Evolutionary conservation across 2,888 invertebrate species (phyloP), one percentile per base, ranked within the genome.

Genomic region (Xestia rhomboidea): DNA sequence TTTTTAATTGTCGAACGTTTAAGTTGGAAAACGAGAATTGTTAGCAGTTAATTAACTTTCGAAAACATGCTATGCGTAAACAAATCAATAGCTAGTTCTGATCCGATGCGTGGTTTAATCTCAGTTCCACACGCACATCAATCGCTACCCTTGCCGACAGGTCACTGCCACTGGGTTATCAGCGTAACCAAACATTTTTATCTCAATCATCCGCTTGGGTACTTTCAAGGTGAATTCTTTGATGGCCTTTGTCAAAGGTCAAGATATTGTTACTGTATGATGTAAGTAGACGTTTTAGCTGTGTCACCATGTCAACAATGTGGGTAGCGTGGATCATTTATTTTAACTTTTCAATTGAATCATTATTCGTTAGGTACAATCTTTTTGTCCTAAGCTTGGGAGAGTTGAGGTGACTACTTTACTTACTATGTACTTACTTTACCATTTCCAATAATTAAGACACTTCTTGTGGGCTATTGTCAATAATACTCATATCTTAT

Each of bases 91-190:
- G 15, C 27, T 24, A 44, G 15, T 18, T 49, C n/a, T 67, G 34
- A 79, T 67, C 49, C 3, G 24, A 64, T 3, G 44, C 83, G 10
- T 27, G 71, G 63, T 62, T 79, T 84, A 74, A 81, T 60, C 78
- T 75, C 69, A 11, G 80, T 74, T 78, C 81, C 71, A 67, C 51
- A 64, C 46, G 67, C 75, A 83, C 84, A 81, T 87, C 85, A 81
- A 86, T 63, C 66, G 62, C 71, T 62, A 81, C 68, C 80, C 82
- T 84, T 76, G 76, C 67, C 66, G 64, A 63, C 49, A 74, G 87
- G 83, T 87, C 87, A 88, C 68, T 85, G 86, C 80, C 83, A 83
- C 64, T 66, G 38, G 84, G 85, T 83, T 88, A 88, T 89, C 88
- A 70, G 66, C 62, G 11, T 76, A 79, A 76, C 76, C 67, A 75